Base-by-base conservation (phyloP, 2,888 invertebrate genomes). In the Pandemis cinnamomeana region DNA sequence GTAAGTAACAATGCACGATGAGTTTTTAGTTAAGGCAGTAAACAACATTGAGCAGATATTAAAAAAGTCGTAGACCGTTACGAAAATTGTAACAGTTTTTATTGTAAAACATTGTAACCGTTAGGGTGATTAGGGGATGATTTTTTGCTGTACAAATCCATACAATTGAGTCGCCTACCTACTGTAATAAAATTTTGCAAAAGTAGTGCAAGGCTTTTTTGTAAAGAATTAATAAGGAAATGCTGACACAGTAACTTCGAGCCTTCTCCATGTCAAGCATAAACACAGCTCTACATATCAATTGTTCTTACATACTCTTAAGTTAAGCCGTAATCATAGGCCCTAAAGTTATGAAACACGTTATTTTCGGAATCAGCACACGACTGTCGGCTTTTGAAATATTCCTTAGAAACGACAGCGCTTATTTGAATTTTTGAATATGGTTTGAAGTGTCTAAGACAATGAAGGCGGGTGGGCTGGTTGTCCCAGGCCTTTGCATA, bases 1-100 rank as follows among this genome's bases (percentile, higher is more conserved):
- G 20, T 10, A 46, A 46, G 46, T 46, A 36, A 2, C 27, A 20
- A 20, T 20, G 20, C 4, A 36, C 75, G 72, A 75, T 78, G 75
- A 63, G 78, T 83, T 84, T 85, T 80, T 76, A 77, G 69, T 72
- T 71, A 74, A 69, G 68, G 77, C 76, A 73, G 67, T 76, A 76
- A 76, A 77, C 75, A 75, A 79, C 79, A 81, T 78, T 80, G 77
- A 73, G 78, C 72, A 79, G 71, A 64, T 75, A 77, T 77, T 79
- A 80, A 81, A 85, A 86, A 87, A 83, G 81, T 81, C 53, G 77
- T 63, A 76, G 76, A 79, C 88, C 85, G 88, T 89, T 90, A 74
- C 74, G 70, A 55, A 90, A 89, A 82, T 88, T 90, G 87, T 89
- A 89, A 87, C 89, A 89, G 87, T 79, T 81, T 86, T 83, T 81